These are phyloP conservation scores for Recurvirostra avosetta DNA, from an alignment of 2,113 vertebrate species.

Conservation along the genomic window DNA sequence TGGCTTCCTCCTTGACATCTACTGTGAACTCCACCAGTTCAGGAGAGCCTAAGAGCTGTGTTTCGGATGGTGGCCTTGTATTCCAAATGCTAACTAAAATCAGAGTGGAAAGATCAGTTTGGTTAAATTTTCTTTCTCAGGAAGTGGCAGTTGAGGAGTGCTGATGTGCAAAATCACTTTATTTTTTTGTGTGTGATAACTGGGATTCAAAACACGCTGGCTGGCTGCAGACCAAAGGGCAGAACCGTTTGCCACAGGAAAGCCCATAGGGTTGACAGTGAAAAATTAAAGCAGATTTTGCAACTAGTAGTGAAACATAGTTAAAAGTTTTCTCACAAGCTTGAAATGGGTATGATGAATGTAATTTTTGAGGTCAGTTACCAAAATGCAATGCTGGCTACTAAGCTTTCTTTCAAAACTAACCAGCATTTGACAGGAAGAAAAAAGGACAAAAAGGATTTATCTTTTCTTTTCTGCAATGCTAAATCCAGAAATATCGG, in stretches of 20 bases:
- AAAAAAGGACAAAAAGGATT: neutral
- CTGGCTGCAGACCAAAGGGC: neutral
- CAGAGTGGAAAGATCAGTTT: neutral
- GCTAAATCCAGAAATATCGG: neutral
- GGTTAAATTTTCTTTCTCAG: neutral
- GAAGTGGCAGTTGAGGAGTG: neutral
- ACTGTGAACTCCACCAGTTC: neutral
- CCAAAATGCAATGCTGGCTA: neutral
- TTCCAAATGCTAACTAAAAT: neutral
- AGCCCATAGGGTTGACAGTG: neutral
- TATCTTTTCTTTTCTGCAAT: neutral
- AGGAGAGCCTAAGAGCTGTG: neutral
- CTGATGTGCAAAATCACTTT: neutral
- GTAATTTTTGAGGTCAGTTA: neutral
- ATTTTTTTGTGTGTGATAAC: neutral
- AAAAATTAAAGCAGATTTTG: constrained; percentile 2
- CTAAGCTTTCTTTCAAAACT: neutral
- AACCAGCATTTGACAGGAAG: neutral
- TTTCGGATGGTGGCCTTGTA: neutral
- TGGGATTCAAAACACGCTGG: neutral
- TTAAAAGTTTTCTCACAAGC: neutral
- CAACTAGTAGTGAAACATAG: neutral
- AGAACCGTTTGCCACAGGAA: neutral
- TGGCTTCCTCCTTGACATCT: neutral
- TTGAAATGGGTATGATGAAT: neutral